A percentile compares a stretch with the other conserved stretches of the same genome.
These are phyloP conservation scores for Verasper variegatus DNA, from an alignment of 2,113 vertebrate species.

Conservation along the genomic window DNA sequence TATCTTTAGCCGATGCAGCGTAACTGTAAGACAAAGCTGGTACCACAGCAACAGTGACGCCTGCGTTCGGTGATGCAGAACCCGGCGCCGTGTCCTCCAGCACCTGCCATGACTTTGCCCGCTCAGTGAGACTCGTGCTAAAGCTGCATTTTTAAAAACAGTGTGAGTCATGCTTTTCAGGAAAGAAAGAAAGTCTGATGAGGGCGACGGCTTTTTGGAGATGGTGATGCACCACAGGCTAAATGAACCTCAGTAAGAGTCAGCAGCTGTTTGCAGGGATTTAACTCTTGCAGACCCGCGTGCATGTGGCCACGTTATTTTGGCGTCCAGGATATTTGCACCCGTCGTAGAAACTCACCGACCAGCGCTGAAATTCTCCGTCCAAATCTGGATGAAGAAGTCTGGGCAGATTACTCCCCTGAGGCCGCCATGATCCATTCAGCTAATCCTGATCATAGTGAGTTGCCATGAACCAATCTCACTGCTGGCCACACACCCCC, in stretches of 20 bases:
- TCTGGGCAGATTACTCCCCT: slow-evolving; percentile 34
- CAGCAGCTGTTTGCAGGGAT: slow-evolving; percentile 25
- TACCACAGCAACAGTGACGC: background rate
- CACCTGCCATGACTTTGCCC: slow-evolving; percentile 17
- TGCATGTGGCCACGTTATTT: too few species aligned
- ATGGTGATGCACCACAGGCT: background rate
- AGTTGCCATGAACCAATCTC: slow-evolving; percentile 21
- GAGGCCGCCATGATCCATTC: slow-evolving; percentile 46
- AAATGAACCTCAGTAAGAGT: slow-evolving; percentile 12
- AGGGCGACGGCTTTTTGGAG: background rate
- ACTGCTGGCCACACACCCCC: background rate
- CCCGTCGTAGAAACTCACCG: background rate
- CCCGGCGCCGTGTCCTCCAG: background rate
- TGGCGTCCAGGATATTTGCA: too few species aligned
- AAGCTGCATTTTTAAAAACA: slow-evolving; percentile 30
- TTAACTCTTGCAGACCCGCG: background rate
- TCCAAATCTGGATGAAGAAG: slow-evolving; percentile 49
- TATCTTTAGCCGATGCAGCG: too few species aligned
- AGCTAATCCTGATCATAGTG: slow-evolving; percentile 57
- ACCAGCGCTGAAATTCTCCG: slow-evolving; percentile 6
- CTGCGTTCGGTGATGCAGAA: background rate
- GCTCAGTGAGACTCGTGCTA: slow-evolving; percentile 17
- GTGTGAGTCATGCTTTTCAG: slow-evolving; percentile 41
- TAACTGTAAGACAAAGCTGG: too few species aligned
- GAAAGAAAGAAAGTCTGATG: background rate